phyloP scores from a whole-genome alignment of 2,797 vertebrate genomes.

The Ispidina lecontei region DNA sequence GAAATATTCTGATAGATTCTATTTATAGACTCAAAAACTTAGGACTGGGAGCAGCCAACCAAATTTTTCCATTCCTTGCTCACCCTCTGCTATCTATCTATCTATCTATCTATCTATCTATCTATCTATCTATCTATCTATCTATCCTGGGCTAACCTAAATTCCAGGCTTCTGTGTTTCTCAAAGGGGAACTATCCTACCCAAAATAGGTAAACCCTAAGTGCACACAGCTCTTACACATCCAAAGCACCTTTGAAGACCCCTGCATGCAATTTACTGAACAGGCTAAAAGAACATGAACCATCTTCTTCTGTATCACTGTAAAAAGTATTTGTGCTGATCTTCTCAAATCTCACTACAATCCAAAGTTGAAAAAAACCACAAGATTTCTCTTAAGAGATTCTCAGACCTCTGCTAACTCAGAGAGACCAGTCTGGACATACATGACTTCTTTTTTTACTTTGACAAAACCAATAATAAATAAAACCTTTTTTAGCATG shows the following conservation, averaged over 20 bases:
- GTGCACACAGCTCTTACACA: neutral
- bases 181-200: neutral
- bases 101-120: neutral
- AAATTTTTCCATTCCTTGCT: conserved; percentile 68
- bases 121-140: neutral
- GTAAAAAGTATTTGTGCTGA: neutral
- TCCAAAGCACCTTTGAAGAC: neutral
- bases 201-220: neutral
- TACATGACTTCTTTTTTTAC: neutral
- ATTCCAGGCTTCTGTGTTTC: neutral
- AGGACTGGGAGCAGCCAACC: conserved; percentile 64
- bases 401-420: neutral
- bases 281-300: neutral
- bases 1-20: conserved; percentile 72
- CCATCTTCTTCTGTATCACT: neutral
- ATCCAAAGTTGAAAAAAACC: neutral
- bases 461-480: neutral
- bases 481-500: neutral
- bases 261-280: neutral
- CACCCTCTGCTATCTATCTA: neutral
- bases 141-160: conserved; percentile 21
- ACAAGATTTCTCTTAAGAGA: neutral
- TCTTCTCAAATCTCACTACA: neutral
- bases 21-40: conserved; percentile 70
- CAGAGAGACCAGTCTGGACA: neutral